Evolutionary conservation across 2,888 invertebrate genomes (phyloP).

Genomic region (Trisateles emortualis): DNA sequence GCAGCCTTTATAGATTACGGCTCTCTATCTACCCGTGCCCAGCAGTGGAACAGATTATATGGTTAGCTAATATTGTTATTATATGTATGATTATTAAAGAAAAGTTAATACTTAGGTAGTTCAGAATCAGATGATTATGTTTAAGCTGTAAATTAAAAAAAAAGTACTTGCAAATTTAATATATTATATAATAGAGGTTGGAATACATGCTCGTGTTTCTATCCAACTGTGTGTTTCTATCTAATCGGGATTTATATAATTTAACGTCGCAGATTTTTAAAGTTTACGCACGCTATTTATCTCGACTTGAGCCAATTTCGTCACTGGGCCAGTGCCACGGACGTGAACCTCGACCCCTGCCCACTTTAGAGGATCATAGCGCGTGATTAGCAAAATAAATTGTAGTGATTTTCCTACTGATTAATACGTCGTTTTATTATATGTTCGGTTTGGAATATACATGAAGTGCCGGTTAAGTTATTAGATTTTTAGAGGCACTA

Average conservation of each 20-base stretch:
- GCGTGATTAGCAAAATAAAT: constrained; percentile 37
- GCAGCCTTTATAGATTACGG: no score
- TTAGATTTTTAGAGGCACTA: no score
- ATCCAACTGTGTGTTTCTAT: constrained; percentile 24
- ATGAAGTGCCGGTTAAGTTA: no score
- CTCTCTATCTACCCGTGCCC: no score
- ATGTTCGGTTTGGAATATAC: neutral
- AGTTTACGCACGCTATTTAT: constrained; percentile 54
- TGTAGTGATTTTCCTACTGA: constrained; percentile 11
- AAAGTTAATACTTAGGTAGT: no score
- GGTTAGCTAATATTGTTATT: no score
- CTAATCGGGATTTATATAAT: constrained; percentile 57
- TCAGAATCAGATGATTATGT: no score
- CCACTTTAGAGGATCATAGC: constrained; percentile 42
- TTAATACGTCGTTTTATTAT: neutral
- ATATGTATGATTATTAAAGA: no score
- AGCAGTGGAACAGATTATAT: no score
- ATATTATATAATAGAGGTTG: neutral
- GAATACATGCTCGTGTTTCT: constrained; percentile 3
- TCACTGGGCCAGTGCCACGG: constrained; percentile 57
- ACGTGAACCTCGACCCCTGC: constrained; percentile 51
- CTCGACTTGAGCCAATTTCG: constrained; percentile 57
- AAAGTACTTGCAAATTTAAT: no score
- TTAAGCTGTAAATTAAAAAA: no score
- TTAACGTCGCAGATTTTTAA: constrained; percentile 53